Evolutionary conservation across 2,113 vertebrate species (phyloP), one percentile per base, ranked within the genome.

Genomic region (Rattus rattus): DNA sequence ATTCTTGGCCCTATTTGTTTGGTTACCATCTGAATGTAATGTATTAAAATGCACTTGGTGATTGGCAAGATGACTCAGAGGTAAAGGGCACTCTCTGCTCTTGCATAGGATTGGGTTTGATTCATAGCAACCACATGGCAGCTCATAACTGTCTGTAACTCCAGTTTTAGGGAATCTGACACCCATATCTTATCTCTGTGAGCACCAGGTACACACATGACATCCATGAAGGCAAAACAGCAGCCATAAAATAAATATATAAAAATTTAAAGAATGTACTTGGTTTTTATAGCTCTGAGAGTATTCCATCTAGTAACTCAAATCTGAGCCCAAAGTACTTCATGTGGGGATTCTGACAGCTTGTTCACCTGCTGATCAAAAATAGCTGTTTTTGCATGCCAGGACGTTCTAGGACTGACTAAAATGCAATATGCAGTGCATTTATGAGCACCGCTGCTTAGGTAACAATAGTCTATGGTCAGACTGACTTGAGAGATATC

Each of bases 401-500:
- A 33, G 73, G 49, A 67, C 49, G 90, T 73, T 90, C n/a, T 86
- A 19, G 17, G 24, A 65, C 49, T 80, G 26, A 69, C 92, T 92
- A 36, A 11, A 75, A 19, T 81, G 1, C 1, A 80, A 77, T 93
- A 94, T 92, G 67, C 33, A 73, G 6, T 72, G 56, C 49, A 36
- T 49, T 92, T 61, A 49, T 81, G 61, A 87, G 20, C 56, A 76
- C 3, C 80, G 43, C 88, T 89, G 79, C 79, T 80, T 59, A 75
- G 36, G 20, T 88, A 67, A 43, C 11, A 33, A 0, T 93, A 39
- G 87, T 14, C n/a, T 76, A 28, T 12, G 33, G 39, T 16, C 63
- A 52, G 43, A 67, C 81, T 91, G 52, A 83, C 47, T 67, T 94
- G 95, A 87, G 77, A 91, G 65, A 39, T 80, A 49, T 89, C 8